These are phyloP conservation scores for Perdita meconis DNA, from an alignment of 2,888 invertebrate species.

Conservation along the genomic window DNA sequence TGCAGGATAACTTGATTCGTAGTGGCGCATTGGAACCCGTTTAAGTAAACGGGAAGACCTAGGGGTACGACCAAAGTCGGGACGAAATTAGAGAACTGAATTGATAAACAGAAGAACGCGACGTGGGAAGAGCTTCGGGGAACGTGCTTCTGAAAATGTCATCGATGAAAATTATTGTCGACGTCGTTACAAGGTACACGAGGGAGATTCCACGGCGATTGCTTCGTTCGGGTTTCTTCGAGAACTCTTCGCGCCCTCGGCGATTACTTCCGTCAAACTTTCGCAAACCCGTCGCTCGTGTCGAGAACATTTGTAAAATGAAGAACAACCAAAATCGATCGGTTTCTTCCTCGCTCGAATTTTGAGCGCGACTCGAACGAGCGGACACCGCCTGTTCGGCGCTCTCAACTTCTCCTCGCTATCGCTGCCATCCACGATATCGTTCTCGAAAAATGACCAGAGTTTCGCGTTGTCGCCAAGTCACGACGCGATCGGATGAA, in stretches of 20 bases:
- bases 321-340: neutral
- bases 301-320: neutral
- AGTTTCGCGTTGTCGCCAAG: neutral
- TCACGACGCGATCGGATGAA: constrained; percentile 3
- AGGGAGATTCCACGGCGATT: constrained; percentile 26
- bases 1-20: neutral
- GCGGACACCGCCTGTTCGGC: too few relatives aligned
- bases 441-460: too few relatives aligned
- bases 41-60: neutral
- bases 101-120: constrained; percentile 14
- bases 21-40: neutral
- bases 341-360: neutral
- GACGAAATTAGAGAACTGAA: constrained; percentile 9
- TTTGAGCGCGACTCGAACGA: neutral
- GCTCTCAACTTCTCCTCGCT: too few relatives aligned
- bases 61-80: neutral
- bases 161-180: constrained; percentile 55
- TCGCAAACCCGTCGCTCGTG: neutral
- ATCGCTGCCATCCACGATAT: too few relatives aligned
- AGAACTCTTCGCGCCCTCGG: neutral
- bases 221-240: constrained; percentile 18
- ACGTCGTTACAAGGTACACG: constrained; percentile 47
- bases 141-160: constrained; percentile 63
- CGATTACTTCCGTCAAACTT: neutral
- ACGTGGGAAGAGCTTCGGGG: constrained; percentile 29